Conservation (phyloP, 1,140 invertebrate species). For the Reticulitermes speratus region DNA sequence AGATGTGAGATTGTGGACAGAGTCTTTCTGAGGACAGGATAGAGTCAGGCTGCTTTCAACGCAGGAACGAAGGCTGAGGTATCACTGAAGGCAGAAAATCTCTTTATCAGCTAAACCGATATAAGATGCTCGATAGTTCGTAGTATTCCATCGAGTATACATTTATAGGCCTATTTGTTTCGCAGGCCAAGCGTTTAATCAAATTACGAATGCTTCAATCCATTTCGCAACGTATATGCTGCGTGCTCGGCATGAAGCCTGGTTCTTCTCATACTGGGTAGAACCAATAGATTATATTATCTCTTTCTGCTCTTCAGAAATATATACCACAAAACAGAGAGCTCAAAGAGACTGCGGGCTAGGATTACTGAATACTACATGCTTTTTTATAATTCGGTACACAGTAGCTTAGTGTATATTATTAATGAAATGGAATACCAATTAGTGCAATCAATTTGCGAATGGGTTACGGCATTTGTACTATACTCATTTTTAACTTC, state of each 20-base stretch:
- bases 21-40: too few relatives aligned
- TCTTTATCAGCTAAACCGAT: too few relatives aligned
- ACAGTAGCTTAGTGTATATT: background rate
- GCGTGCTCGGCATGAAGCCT: background rate
- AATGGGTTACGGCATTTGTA: background rate
- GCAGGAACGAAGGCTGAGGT: too few relatives aligned
- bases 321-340: background rate
- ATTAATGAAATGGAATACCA: conserved; percentile 19
- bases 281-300: background rate
- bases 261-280: background rate
- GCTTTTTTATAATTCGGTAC: background rate
- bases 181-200: background rate
- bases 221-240: background rate
- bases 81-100: too few relatives aligned
- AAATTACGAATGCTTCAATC: background rate
- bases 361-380: background rate
- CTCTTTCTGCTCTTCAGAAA: background rate
- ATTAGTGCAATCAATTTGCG: conserved; percentile 6
- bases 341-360: background rate
- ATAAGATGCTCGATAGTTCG: too few relatives aligned
- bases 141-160: too few relatives aligned
- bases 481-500: conserved; percentile 7
- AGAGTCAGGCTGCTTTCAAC: too few relatives aligned
- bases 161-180: too few relatives aligned
- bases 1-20: too few relatives aligned